Conservation (phyloP, 1,140 invertebrate species). For the Ceratina australensis region DNA sequence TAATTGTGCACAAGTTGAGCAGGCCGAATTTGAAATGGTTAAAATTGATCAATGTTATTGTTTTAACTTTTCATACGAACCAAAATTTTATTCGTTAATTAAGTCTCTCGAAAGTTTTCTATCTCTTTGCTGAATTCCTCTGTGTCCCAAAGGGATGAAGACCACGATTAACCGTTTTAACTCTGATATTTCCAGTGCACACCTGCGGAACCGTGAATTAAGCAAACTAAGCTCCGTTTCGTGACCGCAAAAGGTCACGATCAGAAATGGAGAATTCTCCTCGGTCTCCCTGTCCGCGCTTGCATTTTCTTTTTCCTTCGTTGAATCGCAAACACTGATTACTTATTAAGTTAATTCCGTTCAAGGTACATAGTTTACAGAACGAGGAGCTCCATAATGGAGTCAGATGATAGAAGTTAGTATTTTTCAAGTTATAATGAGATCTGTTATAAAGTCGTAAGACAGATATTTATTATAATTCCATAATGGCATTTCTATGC, state of each 20-base stretch:
- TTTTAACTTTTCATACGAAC: no score
- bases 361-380: background rate
- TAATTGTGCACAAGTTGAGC: no score
- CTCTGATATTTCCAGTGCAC: conserved; percentile 27
- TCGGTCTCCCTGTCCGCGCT: background rate
- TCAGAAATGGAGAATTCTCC: conserved; percentile 57
- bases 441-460: no score
- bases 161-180: conserved; percentile 15
- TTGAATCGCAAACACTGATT: background rate
- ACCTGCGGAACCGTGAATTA: conserved; percentile 18
- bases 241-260: conserved; percentile 42
- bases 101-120: conserved; percentile 6
- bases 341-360: background rate
- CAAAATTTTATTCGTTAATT: conserved; percentile 26
- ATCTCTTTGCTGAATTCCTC: background rate
- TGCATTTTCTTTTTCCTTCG: background rate
- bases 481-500: no score
- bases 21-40: no score
- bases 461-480: no score
- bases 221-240: conserved; percentile 51
- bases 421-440: no score
- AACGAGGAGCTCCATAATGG: no score
- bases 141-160: background rate
- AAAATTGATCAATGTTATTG: no score
- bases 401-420: no score